Conservation (phyloP, 2,888 invertebrate species). For the Branchellion lobata region DNA sequence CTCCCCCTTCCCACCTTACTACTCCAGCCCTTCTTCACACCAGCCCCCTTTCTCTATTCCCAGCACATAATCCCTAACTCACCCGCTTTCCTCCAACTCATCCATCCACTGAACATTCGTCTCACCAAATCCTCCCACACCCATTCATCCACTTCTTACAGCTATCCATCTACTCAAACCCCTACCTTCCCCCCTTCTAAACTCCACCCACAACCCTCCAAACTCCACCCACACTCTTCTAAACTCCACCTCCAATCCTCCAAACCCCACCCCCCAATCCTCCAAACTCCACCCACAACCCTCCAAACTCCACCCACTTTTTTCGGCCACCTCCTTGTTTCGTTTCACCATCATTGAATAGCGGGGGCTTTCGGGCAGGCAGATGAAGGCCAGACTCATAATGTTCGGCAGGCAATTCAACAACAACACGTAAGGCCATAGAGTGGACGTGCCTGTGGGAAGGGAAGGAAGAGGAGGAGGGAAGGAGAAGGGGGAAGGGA, state of each 20-base stretch:
- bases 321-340: conserved; percentile 88
- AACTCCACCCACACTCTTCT: conserved; percentile 64
- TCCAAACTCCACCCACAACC: conserved; percentile 1
- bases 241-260: not conserved
- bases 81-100: not conserved
- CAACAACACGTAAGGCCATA: conserved; percentile 89
- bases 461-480: conserved; percentile 74
- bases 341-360: conserved; percentile 91
- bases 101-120: not conserved
- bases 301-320: conserved; percentile 66
- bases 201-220: not conserved
- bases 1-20: no score
- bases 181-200: not conserved
- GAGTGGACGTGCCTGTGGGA: conserved; percentile 77
- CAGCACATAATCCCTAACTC: no score
- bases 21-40: no score
- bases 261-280: not conserved
- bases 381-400: conserved; percentile 84
- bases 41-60: no score
- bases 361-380: conserved; percentile 91
- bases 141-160: not conserved
- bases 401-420: conserved; percentile 88
- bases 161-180: not conserved
- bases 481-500: conserved; percentile 84
- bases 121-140: not conserved